Conservation (phyloP, 2,113 vertebrate species). For the Spermophilus dauricus region DNA sequence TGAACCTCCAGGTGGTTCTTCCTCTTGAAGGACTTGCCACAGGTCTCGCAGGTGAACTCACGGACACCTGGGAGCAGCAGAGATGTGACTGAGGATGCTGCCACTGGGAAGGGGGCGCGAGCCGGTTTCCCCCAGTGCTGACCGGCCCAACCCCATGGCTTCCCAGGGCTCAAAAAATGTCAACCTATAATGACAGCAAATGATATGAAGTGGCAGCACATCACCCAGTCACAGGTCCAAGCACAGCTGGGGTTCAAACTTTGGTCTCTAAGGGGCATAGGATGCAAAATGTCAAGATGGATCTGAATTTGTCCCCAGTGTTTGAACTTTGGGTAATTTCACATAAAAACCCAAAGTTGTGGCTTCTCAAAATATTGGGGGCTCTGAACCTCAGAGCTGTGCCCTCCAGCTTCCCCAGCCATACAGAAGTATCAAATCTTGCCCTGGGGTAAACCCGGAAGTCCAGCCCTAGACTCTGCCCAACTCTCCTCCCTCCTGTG, state of each 20-base stretch:
- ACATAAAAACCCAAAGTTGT: not conserved
- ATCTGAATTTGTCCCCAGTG: not conserved
- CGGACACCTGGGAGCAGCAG: slow-evolving; percentile 88
- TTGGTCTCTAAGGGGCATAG: not conserved
- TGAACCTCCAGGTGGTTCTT: slow-evolving; percentile 98
- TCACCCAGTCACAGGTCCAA: fast-evolving
- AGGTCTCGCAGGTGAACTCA: slow-evolving; percentile 96
- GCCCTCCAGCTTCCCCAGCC: not conserved
- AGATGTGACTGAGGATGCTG: not conserved
- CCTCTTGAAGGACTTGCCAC: slow-evolving; percentile 96
- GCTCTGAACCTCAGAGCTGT: not conserved
- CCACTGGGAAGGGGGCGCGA: not conserved
- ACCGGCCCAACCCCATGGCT: too few species aligned
- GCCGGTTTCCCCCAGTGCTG: not conserved
- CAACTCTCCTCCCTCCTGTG: not conserved
- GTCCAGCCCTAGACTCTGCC: not conserved
- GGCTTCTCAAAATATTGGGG: not conserved
- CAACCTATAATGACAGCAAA: not conserved
- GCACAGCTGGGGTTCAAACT: not conserved
- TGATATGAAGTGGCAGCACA: not conserved
- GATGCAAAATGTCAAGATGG: not conserved
- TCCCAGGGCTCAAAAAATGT: not conserved
- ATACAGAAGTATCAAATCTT: not conserved
- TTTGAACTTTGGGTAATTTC: not conserved
- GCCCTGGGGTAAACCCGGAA: not conserved